These are phyloP conservation scores for Gasteruption jaculator DNA, from an alignment of 2,888 invertebrate species.

Conservation along the genomic window DNA sequence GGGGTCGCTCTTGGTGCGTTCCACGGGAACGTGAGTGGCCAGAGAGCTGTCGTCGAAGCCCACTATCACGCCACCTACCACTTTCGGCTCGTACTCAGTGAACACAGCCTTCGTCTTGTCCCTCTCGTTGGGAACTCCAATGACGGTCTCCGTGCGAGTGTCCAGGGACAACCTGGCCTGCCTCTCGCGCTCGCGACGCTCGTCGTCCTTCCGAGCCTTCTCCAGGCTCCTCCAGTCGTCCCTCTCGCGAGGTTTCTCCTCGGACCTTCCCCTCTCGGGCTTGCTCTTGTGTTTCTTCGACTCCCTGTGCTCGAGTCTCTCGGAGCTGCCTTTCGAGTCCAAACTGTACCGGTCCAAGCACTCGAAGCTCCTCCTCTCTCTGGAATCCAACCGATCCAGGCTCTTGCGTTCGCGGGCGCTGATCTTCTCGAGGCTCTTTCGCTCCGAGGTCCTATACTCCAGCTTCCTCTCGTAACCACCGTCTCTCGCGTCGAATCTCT, in stretches of 20 bases:
- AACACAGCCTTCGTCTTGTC: constrained; percentile 52
- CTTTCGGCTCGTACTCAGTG: constrained; percentile 67
- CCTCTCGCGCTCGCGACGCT: constrained; percentile 40
- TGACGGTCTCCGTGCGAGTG: constrained; percentile 36
- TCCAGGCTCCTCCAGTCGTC: constrained; percentile 48
- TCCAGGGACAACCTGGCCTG: constrained; percentile 37
- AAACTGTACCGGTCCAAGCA: constrained; percentile 29
- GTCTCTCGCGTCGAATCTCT: constrained; percentile 28
- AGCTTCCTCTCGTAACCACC: constrained; percentile 23
- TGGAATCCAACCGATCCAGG: constrained; percentile 29
- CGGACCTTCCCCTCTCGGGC: constrained; percentile 27
- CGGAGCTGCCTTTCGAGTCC: constrained; percentile 26
- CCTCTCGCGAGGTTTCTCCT: constrained; percentile 42
- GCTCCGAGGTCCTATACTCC: constrained; percentile 24
- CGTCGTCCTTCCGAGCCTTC: constrained; percentile 42
- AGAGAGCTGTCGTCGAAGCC: constrained; percentile 39
- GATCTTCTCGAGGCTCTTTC: constrained; percentile 29
- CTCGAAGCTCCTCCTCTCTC: constrained; percentile 34
- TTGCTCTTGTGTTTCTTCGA: constrained; percentile 20
- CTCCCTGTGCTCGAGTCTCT: constrained; percentile 31
- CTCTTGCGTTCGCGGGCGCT: constrained; percentile 33
- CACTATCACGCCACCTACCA: constrained; percentile 46
- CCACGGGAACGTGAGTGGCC: constrained; percentile 63
- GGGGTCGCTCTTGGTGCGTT: constrained; percentile 83
- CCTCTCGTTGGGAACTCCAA: constrained; percentile 33